Percentiles rank a stretch among this genome's conserved stretches.
Evolutionary conservation across 2,888 invertebrate species (phyloP).

Genomic region (Metalampra italica): DNA sequence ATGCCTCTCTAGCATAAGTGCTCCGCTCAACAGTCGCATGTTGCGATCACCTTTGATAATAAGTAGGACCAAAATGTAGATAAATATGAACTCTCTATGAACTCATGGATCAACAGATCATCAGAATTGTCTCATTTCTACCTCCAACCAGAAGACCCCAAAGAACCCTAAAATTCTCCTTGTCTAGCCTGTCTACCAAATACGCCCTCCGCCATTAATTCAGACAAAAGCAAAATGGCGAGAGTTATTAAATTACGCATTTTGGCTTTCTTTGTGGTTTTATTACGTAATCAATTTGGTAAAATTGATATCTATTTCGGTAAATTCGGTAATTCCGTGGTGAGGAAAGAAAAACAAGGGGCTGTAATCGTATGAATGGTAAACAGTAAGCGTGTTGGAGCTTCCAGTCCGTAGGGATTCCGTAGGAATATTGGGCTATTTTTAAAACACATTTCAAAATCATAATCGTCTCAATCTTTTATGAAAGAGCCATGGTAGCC

Average conservation of each 20-base stretch:
- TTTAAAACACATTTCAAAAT: too few species aligned
- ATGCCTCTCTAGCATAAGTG: too few species aligned
- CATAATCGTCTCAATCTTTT: too few species aligned
- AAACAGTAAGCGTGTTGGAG: background rate
- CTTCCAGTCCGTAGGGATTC: background rate
- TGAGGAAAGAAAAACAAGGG: constrained; percentile 6
- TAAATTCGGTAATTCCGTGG: constrained; percentile 5
- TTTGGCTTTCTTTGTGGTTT: constrained; percentile 15
- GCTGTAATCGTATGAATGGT: background rate
- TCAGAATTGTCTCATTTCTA: too few species aligned
- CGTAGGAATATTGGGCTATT: background rate
- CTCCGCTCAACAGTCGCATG: too few species aligned
- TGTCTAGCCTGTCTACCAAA: background rate
- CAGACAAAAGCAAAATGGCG: constrained; percentile 25
- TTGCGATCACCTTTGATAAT: too few species aligned
- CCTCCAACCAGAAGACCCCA: too few species aligned
- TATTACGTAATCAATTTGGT: constrained; percentile 12
- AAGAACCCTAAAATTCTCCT: background rate
- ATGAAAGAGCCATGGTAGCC: too few species aligned
- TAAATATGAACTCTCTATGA: too few species aligned
- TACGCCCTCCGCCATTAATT: background rate
- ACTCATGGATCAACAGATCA: too few species aligned
- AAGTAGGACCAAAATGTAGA: too few species aligned
- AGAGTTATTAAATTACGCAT: constrained; percentile 28
- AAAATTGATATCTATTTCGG: constrained; percentile 6